phyloP scores from a whole-genome alignment of 2,888 invertebrate genomes.

The Parnassius smintheus region DNA sequence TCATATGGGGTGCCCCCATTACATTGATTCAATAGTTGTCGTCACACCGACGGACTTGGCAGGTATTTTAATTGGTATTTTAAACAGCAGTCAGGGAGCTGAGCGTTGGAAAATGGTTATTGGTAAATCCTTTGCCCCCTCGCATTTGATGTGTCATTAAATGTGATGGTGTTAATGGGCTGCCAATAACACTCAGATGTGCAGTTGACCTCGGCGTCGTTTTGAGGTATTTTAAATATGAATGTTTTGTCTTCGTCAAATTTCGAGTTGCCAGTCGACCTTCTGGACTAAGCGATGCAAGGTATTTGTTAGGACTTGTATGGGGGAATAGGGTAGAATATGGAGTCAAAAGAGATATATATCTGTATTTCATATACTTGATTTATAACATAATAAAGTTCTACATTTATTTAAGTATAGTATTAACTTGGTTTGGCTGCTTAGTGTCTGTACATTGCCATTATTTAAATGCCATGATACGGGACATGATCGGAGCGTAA shows the following conservation, averaged over 20 bases:
- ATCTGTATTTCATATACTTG: not conserved
- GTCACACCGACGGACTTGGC: conserved; percentile 78
- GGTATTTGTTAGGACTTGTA: conserved; percentile 72
- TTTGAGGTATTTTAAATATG: conserved; percentile 67
- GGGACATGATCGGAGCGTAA: conserved; percentile 48
- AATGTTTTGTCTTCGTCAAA: conserved; percentile 59
- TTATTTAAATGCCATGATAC: conserved; percentile 39
- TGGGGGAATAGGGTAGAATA: conserved; percentile 25
- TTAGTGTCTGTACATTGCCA: conserved; percentile 26
- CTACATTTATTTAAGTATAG: conserved; percentile 3
- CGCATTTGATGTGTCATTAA: conserved; percentile 31
- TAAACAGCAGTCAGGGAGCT: conserved; percentile 60
- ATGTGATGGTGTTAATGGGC: conserved; percentile 38
- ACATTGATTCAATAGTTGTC: conserved; percentile 75
- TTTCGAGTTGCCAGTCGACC: conserved; percentile 44
- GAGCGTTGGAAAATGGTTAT: conserved; percentile 45
- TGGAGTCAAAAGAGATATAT: not conserved
- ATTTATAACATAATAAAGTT: not conserved
- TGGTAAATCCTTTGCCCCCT: conserved; percentile 42
- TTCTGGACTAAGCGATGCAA: conserved; percentile 51
- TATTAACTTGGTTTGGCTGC: conserved; percentile 8
- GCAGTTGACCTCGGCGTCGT: conserved; percentile 61
- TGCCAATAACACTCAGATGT: conserved; percentile 45
- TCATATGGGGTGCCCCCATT: conserved; percentile 63
- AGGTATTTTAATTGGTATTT: conserved; percentile 79